Conservation (phyloP, 2,113 vertebrate species). For the crab-eating macaque (Macaca fascicularis) region T2T-MFA8v1.1 NC_088390.1:13565001-13565500, state of each 20-base stretch:
- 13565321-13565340: not conserved
- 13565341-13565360: not conserved
- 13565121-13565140: not conserved
- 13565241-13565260: not conserved
- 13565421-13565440: not conserved
- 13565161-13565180: not conserved
- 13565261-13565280: not conserved
- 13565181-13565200: not conserved
- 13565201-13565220: too few relatives aligned
- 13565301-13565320: not conserved
- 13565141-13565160: not conserved
- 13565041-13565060: not conserved
- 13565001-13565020: not conserved
- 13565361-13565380: not conserved
- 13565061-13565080: not conserved
- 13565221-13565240: not conserved
- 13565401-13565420: not conserved
- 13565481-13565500: not conserved
- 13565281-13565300: not conserved
- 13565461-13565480: not conserved
- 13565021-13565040: not conserved
- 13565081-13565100: not conserved
- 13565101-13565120: not conserved
- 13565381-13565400: not conserved
- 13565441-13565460: not conserved